Evolutionary conservation across 2,113 vertebrate species (phyloP), one percentile per base, ranked within the genome.

Genomic region (Opisthocomus hoazin): DNA sequence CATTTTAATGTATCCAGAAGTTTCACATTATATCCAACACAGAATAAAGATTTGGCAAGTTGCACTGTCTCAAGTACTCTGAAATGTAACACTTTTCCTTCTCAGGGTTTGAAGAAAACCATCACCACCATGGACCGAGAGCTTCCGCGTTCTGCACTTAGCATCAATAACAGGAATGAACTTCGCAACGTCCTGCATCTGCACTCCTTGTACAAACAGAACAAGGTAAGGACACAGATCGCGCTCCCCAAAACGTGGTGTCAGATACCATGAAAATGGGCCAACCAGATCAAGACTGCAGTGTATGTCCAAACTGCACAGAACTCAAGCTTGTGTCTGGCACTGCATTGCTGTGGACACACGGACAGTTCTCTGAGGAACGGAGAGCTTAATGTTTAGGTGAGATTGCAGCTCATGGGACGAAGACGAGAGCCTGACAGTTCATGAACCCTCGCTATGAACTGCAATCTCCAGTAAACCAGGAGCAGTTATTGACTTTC

Each of bases 161-260:
- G 99, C 91, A 99, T 99, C 93, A 99, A 98, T 84, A 99, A 99
- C 97, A 98, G 99, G 78, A 99, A 98, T 0, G 98, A 98, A 18
- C 97, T 99, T 39, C 97, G 99, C 12, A 98, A 97, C n/a, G 95
- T 99, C 32, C 97, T 99, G 22, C 98, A 99, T 78, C 96, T 99
- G 4, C 98, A 99, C 36, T 95, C 95, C 79, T 83, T 99, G 80
- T 99, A 99, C 89, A 99, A 97, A 54, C 98, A 98, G 27, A 99
- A 99, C 89, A 99, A 99, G 98, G 99, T 99, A 93, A 41, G 24
- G 29, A 54, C 39, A 6, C 5, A 2, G 24, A 1, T 5, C 5
- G 15, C 15, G 37, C 43, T 54, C 36, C 66, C 36, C n/a, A 23
- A 37, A 58, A 2, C 0, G 4, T 27, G 24, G 5, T 7, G n/a